Percentiles rank a stretch among this genome's conserved stretches.
Evolutionary conservation across 2,113 vertebrate genomes (phyloP).

Genomic region (Laterallus jamaicensis): DNA sequence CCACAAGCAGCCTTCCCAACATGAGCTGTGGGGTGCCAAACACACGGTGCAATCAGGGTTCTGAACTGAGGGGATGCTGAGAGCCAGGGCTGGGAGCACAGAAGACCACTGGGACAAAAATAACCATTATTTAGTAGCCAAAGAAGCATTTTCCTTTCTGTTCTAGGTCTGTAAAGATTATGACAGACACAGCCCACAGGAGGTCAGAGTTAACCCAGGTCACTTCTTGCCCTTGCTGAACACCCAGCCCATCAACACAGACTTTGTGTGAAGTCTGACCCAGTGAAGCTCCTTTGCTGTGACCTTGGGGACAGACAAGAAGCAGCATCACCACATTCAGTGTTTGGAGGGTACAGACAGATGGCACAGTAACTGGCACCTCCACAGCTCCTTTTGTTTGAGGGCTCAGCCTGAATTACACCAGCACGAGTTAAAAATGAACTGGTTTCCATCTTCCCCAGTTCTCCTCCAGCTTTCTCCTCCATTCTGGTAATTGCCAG

Average conservation of each 20-base stretch:
- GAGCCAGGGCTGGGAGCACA: not conserved
- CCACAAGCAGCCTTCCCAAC: not conserved
- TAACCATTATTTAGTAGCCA: not conserved
- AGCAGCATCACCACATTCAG: not conserved
- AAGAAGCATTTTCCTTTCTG: not conserved
- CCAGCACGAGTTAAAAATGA: rapidly evolving
- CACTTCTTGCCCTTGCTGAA: not conserved
- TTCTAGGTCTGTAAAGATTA: not conserved
- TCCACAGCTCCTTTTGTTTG: rapidly evolving
- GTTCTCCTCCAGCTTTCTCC: not conserved
- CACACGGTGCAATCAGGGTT: not conserved
- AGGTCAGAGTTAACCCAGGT: not conserved
- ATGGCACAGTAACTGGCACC: rapidly evolving
- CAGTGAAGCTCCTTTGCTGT: not conserved
- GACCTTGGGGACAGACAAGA: not conserved
- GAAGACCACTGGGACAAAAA: not conserved
- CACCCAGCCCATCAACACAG: rapidly evolving
- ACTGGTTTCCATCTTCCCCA: not conserved
- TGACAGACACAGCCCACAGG: not conserved
- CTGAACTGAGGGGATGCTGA: not conserved
- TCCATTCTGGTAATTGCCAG: not conserved
- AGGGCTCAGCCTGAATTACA: not conserved
- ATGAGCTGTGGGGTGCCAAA: not conserved
- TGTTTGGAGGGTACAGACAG: rapidly evolving
- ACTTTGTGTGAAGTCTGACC: rapidly evolving